These are phyloP conservation scores for Sardina pilchardus DNA, from an alignment of 2,113 vertebrate species.

Conservation along the genomic window DNA sequence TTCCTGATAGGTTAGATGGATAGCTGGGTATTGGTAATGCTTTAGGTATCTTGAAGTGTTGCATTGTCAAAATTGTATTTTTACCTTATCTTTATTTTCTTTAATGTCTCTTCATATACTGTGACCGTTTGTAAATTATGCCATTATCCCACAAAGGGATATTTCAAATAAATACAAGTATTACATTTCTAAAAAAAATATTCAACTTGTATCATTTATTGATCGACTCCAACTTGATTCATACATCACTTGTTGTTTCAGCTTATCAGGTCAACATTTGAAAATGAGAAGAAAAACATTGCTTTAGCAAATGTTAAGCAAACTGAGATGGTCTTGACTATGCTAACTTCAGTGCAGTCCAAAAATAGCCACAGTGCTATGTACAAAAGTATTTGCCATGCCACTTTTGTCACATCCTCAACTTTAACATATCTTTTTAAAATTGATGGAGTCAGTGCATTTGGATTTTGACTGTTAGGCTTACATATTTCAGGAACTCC, in stretches of 20 bases:
- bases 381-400: not conserved
- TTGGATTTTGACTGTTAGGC: too few relatives aligned
- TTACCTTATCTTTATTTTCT: not conserved
- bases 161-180: not conserved
- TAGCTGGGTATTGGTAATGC: not conserved
- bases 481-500: not conserved
- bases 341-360: too few relatives aligned
- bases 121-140: not conserved
- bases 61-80: not conserved
- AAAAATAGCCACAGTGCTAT: too few relatives aligned
- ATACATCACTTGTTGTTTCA: too few relatives aligned
- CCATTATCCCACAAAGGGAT: not conserved
- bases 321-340: not conserved
- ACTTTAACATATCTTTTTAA: not conserved
- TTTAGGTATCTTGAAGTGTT: not conserved
- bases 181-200: not conserved
- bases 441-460: not conserved
- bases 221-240: too few relatives aligned
- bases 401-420: not conserved
- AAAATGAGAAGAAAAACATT: not conserved
- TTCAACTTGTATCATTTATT: not conserved
- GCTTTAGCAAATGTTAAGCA: not conserved
- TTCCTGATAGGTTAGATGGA: not conserved
- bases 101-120: not conserved
- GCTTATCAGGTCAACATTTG: too few relatives aligned